Base-by-base conservation (phyloP, 2,797 vertebrate genomes). In the Petrocephalus schoutedeni region DNA sequence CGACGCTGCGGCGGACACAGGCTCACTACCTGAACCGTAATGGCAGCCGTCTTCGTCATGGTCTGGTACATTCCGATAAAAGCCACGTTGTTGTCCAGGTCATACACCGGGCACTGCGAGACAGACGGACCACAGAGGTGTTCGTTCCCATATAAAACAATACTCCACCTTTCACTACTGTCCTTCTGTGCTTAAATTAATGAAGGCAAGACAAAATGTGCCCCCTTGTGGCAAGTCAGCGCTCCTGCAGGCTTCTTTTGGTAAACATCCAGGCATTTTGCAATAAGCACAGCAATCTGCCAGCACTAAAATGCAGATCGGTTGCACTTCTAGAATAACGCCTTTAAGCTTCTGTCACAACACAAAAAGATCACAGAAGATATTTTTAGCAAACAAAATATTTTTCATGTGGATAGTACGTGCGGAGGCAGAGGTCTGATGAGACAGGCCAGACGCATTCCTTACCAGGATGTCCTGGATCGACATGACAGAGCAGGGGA, bases 21-120 rank as follows among this genome's bases (percentile, higher is more conserved):
- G 51, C 1, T 1, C 5, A 85, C 59, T 95, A 99, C 98, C 98
- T 99, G 98, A 87, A 99, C 98, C 0, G 98, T 99, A 93, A 99
- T 99, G 87, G 98, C 98, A 0, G 96, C 97, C 92, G 97, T 99
- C 95, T 97, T 99, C 0, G 98, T 99, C 97, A 99, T 99, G 0
- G 98, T 99, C 95, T 99, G 98, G 93, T 99, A 99, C 96, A 98
- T 99, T 90, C 98, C 98, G 0, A 97, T 97, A 93, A 99, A 99
- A 90, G 97, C 98, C 89, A 99, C 98, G 0, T 99, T 99, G 94
- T 99, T 99, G 95, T 99, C 98, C 88, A 99, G 93, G 91, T 99
- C 98, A 0, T 98, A 99, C 86, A 99, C 98, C 0, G 98, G 98
- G 87, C 98, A 99, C 98, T 99, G 89, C 9, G 0, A 85, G 86